Evolutionary conservation across 2,797 vertebrate genomes (phyloP).

Genomic region (Premnoplex brunnescens): DNA sequence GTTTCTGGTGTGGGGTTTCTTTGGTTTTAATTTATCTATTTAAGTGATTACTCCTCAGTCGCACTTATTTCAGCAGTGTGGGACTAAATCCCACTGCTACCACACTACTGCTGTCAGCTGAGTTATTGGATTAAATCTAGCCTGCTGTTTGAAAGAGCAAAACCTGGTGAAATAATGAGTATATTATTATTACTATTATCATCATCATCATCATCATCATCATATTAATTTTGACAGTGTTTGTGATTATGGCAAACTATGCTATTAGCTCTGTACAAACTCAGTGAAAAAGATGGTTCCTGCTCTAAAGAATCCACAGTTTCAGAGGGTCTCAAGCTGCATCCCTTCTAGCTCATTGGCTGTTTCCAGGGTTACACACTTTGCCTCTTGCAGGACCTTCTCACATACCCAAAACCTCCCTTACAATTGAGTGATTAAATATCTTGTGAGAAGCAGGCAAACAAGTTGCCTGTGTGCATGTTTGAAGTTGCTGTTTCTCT

Average conservation of each 20-base stretch:
- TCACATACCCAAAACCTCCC: background rate
- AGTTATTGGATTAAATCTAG: background rate
- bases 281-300: background rate
- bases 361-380: background rate
- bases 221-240: background rate
- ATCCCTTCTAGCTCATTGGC: background rate
- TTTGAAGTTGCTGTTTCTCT: background rate
- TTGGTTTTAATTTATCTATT: background rate
- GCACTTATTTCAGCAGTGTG: background rate
- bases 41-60: background rate
- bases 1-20: background rate
- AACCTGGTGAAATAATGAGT: background rate
- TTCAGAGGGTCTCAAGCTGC: background rate
- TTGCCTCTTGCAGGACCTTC: background rate
- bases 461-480: background rate
- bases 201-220: background rate
- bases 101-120: background rate
- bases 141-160: background rate
- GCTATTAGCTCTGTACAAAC: background rate
- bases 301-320: background rate
- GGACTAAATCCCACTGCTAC: background rate
- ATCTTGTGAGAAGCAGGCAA: background rate
- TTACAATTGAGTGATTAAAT: background rate
- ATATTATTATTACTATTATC: background rate
- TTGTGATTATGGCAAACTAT: background rate